Evolutionary conservation across 1,140 invertebrate genomes (phyloP).

Genomic region (Dinoponera quadriceps): DNA sequence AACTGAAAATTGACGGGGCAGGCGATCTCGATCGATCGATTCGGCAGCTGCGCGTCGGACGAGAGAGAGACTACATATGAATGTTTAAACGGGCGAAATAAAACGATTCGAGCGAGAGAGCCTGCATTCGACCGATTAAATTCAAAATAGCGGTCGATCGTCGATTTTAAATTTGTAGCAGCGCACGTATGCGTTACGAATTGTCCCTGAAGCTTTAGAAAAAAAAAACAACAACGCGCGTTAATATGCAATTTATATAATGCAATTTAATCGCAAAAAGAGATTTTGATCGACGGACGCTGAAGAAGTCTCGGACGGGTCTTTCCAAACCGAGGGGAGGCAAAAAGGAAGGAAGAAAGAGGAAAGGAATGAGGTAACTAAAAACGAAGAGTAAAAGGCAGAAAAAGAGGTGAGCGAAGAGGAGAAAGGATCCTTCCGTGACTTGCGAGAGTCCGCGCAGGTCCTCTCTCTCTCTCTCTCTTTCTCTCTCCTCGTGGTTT

Average conservation of each 20-base stretch:
- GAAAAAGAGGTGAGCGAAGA: conserved; percentile 56
- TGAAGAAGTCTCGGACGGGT: not conserved
- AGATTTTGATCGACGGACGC: not conserved
- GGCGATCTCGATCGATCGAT: not conserved
- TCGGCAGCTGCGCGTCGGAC: not conserved
- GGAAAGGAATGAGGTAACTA: not conserved
- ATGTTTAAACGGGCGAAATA: too few species aligned
- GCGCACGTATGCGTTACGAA: not conserved
- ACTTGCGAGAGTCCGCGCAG: conserved; percentile 63
- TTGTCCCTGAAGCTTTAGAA: not conserved
- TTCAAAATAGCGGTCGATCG: too few species aligned
- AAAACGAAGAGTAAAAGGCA: conserved; percentile 38
- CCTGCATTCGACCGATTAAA: too few species aligned
- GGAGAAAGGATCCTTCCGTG: conserved; percentile 75
- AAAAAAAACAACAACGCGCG: not conserved
- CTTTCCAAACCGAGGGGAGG: not conserved
- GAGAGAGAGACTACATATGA: too few species aligned
- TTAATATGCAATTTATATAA: not conserved
- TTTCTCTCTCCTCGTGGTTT: conserved; percentile 67
- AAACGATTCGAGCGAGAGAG: too few species aligned
- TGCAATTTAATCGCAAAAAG: not conserved
- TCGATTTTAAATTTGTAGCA: too few species aligned
- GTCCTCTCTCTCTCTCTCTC: conserved; percentile 16
- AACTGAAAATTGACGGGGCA: not conserved
- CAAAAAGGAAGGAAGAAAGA: not conserved